These are phyloP conservation scores for Pheosia gnoma DNA, from an alignment of 2,888 invertebrate species.

Conservation along the genomic window DNA sequence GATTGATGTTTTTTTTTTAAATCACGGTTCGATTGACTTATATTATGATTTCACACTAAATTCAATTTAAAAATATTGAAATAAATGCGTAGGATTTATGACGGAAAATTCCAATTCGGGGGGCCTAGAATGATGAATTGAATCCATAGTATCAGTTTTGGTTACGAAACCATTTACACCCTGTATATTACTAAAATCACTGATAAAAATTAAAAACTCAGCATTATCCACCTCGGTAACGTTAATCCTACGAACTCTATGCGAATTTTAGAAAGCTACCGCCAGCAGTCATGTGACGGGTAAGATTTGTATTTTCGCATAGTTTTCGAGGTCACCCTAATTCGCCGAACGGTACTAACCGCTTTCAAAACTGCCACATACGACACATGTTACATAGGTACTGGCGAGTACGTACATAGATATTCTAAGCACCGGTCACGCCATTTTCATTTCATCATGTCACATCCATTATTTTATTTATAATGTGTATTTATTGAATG, in stretches of 20 bases:
- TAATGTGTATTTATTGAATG: no score
- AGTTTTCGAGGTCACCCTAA: slow-evolving; percentile 5
- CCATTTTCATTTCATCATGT: no score
- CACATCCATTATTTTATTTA: no score
- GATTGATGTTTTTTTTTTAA: no score
- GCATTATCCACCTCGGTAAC: background rate
- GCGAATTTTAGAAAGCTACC: background rate
- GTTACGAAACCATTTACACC: no score
- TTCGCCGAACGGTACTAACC: slow-evolving; percentile 9
- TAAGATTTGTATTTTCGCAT: slow-evolving; percentile 1
- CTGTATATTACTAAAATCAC: background rate
- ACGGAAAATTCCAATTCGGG: no score
- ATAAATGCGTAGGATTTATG: no score
- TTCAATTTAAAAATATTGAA: no score
- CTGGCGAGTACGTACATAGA: background rate
- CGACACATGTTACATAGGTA: slow-evolving; percentile 2
- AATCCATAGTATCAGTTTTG: no score
- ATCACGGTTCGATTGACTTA: no score
- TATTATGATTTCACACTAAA: no score
- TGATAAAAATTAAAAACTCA: background rate
- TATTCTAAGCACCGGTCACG: slow-evolving; percentile 1
- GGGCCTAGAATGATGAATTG: no score
- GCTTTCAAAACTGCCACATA: slow-evolving; percentile 8
- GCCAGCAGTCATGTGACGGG: background rate
- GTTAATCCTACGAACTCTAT: background rate